Conservation (phyloP, 2,888 invertebrate genomes). For the Bembecia ichneumoniformis region DNA sequence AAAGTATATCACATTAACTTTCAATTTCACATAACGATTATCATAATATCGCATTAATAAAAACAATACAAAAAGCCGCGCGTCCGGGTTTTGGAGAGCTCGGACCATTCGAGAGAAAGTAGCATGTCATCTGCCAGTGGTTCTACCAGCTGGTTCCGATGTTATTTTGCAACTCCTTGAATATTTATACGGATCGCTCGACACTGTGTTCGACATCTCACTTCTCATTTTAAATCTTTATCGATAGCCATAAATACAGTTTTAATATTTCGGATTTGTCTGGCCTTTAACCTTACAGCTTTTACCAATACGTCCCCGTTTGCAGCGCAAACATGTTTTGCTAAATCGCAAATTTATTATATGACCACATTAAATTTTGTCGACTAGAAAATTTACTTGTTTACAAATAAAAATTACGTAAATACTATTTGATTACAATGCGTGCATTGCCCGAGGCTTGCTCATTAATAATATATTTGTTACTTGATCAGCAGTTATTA, state of each 20-base stretch:
- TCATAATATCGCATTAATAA: conserved; percentile 54
- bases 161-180: conserved; percentile 42
- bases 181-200: conserved; percentile 30
- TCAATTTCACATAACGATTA: conserved; percentile 49
- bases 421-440: not conserved
- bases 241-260: conserved; percentile 22
- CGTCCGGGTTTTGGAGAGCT: conserved; percentile 47
- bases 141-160: conserved; percentile 20
- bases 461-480: not conserved
- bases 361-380: not conserved
- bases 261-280: conserved; percentile 22
- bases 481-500: conserved; percentile 5
- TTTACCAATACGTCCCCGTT: conserved; percentile 9
- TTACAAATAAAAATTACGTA: conserved; percentile 4
- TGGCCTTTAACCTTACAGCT: conserved; percentile 25
- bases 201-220: conserved; percentile 16
- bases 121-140: conserved; percentile 41
- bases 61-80: conserved; percentile 52
- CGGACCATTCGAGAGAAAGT: conserved; percentile 50
- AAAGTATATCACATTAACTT: conserved; percentile 49
- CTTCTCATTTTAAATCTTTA: conserved; percentile 19
- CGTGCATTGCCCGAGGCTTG: not conserved
- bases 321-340: not conserved
- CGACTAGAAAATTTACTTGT: not conserved
- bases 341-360: not conserved